Evolutionary conservation across 2,113 vertebrate species (phyloP).

Genomic region (Nycticryphes semicollaris): DNA sequence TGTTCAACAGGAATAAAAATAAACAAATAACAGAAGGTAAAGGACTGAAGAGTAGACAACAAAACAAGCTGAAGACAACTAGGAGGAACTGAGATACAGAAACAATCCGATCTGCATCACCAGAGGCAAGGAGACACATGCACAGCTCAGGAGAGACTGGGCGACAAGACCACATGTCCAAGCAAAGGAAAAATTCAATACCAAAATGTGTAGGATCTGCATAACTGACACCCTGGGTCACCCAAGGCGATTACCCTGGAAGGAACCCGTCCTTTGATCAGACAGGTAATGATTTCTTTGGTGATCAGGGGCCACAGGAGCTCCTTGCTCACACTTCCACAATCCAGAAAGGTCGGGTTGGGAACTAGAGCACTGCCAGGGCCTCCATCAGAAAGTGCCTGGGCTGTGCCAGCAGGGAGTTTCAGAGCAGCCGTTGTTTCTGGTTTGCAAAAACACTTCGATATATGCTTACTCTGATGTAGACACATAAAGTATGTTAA

Average conservation of each 20-base stretch:
- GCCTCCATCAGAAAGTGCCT: fast-evolving
- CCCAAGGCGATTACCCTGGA: background rate
- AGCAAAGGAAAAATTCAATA: background rate
- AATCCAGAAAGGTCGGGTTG: background rate
- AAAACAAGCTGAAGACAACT: background rate
- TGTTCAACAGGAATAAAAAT: background rate
- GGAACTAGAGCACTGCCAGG: background rate
- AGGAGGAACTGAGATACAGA: background rate
- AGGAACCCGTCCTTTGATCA: fast-evolving
- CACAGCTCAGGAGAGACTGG: background rate
- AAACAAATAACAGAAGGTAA: background rate
- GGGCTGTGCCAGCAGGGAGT: background rate
- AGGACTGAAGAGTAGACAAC: background rate
- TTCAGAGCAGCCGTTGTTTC: background rate
- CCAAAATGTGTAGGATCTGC: fast-evolving
- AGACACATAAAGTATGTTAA: background rate
- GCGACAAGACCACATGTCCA: background rate
- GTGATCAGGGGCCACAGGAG: fast-evolving
- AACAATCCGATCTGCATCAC: background rate
- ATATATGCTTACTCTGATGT: background rate
- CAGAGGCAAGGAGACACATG: background rate
- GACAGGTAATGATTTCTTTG: background rate
- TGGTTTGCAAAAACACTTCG: background rate
- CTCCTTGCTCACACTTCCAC: background rate
- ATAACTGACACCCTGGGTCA: fast-evolving